Evolutionary conservation across 2,113 vertebrate genomes (phyloP).

Genomic region (Embiotoca jacksoni): DNA sequence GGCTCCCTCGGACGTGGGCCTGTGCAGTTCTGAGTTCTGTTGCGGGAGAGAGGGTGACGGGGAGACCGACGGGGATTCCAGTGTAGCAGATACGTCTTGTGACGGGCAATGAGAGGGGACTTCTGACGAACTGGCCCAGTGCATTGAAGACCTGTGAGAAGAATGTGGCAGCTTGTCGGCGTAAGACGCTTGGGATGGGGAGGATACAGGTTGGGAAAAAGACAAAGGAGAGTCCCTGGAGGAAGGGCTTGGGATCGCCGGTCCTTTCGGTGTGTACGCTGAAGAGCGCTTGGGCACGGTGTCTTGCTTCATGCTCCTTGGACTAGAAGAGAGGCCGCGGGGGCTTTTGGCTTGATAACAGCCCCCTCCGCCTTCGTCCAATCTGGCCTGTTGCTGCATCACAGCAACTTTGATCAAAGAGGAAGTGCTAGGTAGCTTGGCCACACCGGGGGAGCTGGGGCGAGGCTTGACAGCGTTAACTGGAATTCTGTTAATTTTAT

Average conservation of each 20-base stretch:
- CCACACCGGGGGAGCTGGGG: constrained; percentile 93
- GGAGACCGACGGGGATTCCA: constrained; percentile 80
- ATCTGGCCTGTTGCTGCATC: constrained; percentile 91
- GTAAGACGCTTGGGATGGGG: constrained; percentile 82
- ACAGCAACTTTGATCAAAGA: constrained; percentile 90
- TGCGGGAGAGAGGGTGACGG: constrained; percentile 74
- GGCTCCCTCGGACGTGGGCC: constrained; percentile 80
- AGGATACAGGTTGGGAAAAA: constrained; percentile 85
- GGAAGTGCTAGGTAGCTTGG: constrained; percentile 92
- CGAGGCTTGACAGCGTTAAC: constrained; percentile 96
- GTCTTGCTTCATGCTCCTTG: constrained; percentile 88
- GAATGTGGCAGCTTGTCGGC: constrained; percentile 83
- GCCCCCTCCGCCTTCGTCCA: constrained; percentile 83
- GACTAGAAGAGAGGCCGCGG: constrained; percentile 89
- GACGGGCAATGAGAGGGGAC: constrained; percentile 77
- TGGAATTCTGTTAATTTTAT: constrained; percentile 93
- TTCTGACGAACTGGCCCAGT: constrained; percentile 85
- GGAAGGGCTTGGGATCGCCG: constrained; percentile 86
- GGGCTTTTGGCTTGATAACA: constrained; percentile 89
- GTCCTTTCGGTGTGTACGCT: constrained; percentile 89
- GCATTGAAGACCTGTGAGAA: constrained; percentile 82
- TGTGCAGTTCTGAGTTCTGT: constrained; percentile 75
- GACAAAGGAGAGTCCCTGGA: constrained; percentile 86
- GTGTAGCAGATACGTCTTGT: constrained; percentile 80
- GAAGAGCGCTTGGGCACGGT: constrained; percentile 88